Evolutionary conservation across 1,140 invertebrate genomes (phyloP), one percentile per base, ranked within the genome.

Genomic region (Scylla paramamosain): DNA sequence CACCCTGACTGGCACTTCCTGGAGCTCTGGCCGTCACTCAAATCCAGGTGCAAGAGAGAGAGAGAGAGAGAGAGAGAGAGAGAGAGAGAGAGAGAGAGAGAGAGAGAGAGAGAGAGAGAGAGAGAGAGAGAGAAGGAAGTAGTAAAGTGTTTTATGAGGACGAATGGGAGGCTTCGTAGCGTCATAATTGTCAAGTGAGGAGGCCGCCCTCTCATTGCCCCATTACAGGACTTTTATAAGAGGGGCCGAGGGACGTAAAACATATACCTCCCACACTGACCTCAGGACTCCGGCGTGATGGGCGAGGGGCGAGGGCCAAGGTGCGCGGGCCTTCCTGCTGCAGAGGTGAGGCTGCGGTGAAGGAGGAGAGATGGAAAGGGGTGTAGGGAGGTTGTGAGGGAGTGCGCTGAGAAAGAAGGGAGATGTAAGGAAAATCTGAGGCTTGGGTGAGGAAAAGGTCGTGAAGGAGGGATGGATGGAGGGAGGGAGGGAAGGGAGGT

Each of bases 151-250:
- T 93, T 93, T 48, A 93, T 46, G 67, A 84, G 29, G 91, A 28
- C 14, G 77, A 84, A 31, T 93, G 77, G 29, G 82, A 84, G 20
- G 67, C 39, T 39, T 46, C 28, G 31, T 84, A 77, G 31, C 82
- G 29, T 92, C 82, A 82, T 92, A 92, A 92, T 92, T 92, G 91
- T 83, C 46, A 48, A 77, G 29, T 82, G 31, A 83, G 29, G 59
- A 92, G 91, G 59, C 91, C 91, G 91, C 91, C 91, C 82, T 83
- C 91, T 92, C 67, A 92, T 92, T 92, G 59, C 39, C 59, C n/a
- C 91, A 31, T 92, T 91, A 32, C 90, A 91, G 29, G 90, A 91
- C 90, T 77, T 91, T 83, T 92, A 92, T 92, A 46, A 67, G 32
- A 20, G 59, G 82, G 67, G 31, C 52, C 32, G 91, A 92, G 91